phyloP scores from a whole-genome alignment of 92 coral and sea anemone genomes.

The Phymanthus crucifer region DNA sequence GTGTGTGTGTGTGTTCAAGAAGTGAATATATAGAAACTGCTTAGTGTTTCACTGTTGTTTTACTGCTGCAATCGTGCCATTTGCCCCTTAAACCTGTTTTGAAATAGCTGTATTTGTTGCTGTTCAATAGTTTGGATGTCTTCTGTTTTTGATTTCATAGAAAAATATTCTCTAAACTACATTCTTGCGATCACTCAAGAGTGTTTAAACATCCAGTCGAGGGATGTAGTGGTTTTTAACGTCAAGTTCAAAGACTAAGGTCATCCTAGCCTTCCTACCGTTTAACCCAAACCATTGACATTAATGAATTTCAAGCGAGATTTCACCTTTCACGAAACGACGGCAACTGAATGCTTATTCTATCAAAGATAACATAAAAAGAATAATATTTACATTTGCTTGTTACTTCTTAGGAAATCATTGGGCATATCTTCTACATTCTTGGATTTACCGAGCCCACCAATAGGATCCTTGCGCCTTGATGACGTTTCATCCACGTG shows the following conservation, averaged over 20 bases:
- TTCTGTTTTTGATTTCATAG: no score
- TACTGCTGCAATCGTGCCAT: no score
- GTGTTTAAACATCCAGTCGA: not conserved
- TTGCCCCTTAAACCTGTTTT: no score
- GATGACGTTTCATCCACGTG: constrained; percentile 26
- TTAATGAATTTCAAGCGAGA: not conserved
- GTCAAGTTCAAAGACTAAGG: not conserved
- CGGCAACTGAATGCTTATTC: not conserved
- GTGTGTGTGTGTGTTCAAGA: no score
- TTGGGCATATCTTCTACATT: not conserved
- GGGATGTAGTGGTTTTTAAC: not conserved
- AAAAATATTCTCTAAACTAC: no score
- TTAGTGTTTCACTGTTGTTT: no score
- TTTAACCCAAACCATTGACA: constrained; percentile 11
- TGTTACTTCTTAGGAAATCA: not conserved
- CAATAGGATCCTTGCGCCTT: constrained; percentile 8
- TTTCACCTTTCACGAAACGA: not conserved
- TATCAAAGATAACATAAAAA: not conserved
- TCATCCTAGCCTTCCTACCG: not conserved
- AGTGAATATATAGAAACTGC: no score
- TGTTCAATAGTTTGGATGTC: no score
- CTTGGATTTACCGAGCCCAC: not conserved
- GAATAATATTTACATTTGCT: not conserved
- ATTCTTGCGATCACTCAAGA: no score
- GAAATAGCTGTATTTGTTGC: no score